A percentile compares a stretch with the other conserved stretches of the same genome.
phyloP scores from a whole-genome alignment of 2,113 vertebrate genomes.

The Anolis carolinensis region DNA sequence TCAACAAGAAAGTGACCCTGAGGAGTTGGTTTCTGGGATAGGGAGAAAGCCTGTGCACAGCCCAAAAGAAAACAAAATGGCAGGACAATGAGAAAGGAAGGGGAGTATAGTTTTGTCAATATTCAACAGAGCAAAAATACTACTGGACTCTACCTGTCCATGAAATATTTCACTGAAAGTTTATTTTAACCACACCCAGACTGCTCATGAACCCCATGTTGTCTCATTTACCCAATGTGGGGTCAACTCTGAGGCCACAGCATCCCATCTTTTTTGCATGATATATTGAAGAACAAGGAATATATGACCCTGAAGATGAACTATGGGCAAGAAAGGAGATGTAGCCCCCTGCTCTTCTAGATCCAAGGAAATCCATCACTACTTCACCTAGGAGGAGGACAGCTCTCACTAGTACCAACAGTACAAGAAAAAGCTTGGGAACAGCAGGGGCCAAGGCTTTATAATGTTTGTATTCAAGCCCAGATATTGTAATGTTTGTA shows the following conservation, averaged over 20 bases:
- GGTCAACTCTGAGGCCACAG: not conserved
- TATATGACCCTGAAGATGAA: too few species aligned
- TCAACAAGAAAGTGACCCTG: not conserved
- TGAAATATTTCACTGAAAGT: not conserved
- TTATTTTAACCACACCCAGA: not conserved
- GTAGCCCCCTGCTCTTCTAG: too few species aligned
- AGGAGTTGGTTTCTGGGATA: not conserved
- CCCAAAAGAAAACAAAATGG: not conserved
- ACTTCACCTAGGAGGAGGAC: not conserved
- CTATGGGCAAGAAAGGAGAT: too few species aligned
- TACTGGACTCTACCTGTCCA: not conserved
- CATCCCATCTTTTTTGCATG: not conserved
- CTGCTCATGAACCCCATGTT: not conserved
- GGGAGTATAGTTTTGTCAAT: not conserved
- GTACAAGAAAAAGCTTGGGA: too few species aligned
- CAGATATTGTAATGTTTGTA: too few species aligned
- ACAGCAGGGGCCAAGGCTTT: too few species aligned
- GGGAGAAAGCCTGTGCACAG: not conserved
- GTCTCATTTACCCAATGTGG: not conserved
- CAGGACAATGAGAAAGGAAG: not conserved
- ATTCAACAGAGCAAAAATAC: too few species aligned
- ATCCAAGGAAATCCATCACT: too few species aligned
- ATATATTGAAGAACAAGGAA: not conserved
- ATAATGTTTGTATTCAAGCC: too few species aligned
- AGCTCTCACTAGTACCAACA: too few species aligned